Evolutionary conservation across 2,113 vertebrate genomes (phyloP).

Genomic region (Lipotes vexillifer): DNA sequence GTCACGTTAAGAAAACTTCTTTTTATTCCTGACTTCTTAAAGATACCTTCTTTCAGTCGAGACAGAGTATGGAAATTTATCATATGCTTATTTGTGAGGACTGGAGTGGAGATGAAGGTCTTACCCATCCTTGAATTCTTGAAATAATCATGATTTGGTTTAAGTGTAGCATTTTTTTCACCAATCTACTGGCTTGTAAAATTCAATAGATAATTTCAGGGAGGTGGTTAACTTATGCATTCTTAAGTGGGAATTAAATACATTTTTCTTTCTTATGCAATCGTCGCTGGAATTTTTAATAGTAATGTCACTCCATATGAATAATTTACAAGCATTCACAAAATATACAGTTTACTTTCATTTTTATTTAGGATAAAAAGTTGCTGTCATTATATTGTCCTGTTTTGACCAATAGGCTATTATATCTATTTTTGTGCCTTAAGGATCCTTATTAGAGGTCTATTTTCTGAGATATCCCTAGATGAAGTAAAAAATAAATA

Average conservation of each 20-base stretch:
- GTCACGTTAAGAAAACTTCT: neutral
- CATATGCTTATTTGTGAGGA: neutral
- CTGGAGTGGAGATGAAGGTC: neutral
- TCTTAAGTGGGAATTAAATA: neutral
- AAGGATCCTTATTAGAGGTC: neutral
- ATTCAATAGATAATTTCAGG: neutral
- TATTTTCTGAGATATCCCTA: slow-evolving; percentile 38
- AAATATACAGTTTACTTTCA: neutral
- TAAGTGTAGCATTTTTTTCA: neutral
- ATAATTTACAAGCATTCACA: neutral
- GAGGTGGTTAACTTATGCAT: neutral
- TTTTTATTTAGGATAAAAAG: neutral
- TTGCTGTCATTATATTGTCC: neutral
- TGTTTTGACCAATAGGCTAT: neutral
- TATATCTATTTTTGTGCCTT: neutral
- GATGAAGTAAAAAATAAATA: slow-evolving; percentile 52
- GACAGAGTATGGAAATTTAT: neutral
- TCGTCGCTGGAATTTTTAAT: neutral
- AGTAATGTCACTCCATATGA: neutral
- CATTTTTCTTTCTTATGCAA: neutral
- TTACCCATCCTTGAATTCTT: slow-evolving; percentile 12
- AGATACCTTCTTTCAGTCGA: neutral
- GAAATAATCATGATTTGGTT: neutral
- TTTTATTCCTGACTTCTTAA: neutral
- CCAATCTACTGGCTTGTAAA: neutral